Percentiles rank a stretch among this genome's conserved stretches.
Evolutionary conservation across 2,797 vertebrate genomes (phyloP).

Genomic region (Chlorospingus flavigularis): DNA sequence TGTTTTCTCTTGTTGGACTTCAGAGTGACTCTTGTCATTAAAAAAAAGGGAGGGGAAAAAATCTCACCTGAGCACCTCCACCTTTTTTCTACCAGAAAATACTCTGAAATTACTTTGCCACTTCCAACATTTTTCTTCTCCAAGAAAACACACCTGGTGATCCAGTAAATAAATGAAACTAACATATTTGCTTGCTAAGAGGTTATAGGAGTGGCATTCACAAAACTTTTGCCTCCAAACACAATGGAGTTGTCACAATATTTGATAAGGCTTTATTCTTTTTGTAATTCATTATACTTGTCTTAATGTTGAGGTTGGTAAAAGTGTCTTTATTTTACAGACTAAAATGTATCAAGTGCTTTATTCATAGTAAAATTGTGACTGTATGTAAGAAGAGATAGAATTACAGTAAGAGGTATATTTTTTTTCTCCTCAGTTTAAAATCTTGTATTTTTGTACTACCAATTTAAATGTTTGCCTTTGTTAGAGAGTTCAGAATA

Average conservation of each 20-base stretch:
- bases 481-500: conserved; percentile 38
- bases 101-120: neutral
- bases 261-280: neutral
- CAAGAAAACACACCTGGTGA: neutral
- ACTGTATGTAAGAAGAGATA: neutral
- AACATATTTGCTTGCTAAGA: neutral
- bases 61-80: neutral
- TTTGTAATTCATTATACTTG: neutral
- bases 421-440: conserved; percentile 25
- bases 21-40: neutral
- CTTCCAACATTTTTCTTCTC: neutral
- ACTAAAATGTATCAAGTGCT: conserved; percentile 34
- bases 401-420: conserved; percentile 4
- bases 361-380: conserved; percentile 31
- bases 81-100: neutral
- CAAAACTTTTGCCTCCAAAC: neutral
- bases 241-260: neutral
- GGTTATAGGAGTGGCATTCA: neutral
- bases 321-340: conserved; percentile 31
- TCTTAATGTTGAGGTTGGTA: conserved; percentile 12
- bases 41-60: neutral
- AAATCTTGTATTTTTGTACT: conserved; percentile 62
- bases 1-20: neutral
- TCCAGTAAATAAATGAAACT: neutral
- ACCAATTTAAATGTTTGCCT: conserved; percentile 14